Percentiles rank a stretch among this genome's conserved stretches.
Conservation (phyloP, 1,140 invertebrate genomes). For the Heliconius eleuchia region DNA sequence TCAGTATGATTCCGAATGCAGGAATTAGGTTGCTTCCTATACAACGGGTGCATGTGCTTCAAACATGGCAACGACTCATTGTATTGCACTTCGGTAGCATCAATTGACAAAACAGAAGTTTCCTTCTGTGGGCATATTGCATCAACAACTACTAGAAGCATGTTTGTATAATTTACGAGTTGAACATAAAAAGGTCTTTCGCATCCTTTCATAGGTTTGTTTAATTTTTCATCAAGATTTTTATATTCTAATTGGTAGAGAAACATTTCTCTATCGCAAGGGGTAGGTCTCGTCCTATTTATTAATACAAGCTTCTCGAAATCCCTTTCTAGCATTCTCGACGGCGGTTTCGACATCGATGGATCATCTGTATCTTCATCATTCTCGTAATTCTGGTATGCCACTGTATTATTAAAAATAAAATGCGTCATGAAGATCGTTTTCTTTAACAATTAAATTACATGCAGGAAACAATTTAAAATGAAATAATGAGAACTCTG, state of each 20-base stretch:
- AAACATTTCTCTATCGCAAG: constrained; percentile 88
- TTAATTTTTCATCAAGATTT: constrained; percentile 68
- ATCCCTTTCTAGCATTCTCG: constrained; percentile 79
- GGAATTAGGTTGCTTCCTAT: constrained; percentile 83
- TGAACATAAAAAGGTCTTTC: constrained; percentile 90
- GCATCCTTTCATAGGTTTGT: constrained; percentile 65
- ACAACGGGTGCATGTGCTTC: constrained; percentile 83
- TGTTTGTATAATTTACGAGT: constrained; percentile 90
- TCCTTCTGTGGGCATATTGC: constrained; percentile 82
- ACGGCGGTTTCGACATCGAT: constrained; percentile 69
- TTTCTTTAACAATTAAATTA: neutral
- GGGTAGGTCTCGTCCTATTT: constrained; percentile 88
- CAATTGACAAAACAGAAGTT: constrained; percentile 78
- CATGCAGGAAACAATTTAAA: neutral
- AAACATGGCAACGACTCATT: constrained; percentile 85
- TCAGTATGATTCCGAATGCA: constrained; percentile 87
- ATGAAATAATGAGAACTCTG: neutral
- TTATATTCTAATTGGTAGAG: constrained; percentile 70
- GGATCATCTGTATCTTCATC: constrained; percentile 72
- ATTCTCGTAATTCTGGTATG: constrained; percentile 76
- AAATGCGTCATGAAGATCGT: neutral
- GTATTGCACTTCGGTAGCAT: constrained; percentile 84
- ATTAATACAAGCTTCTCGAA: constrained; percentile 84
- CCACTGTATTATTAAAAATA: constrained; percentile 45
- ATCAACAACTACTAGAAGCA: constrained; percentile 91